phyloP scores from a whole-genome alignment of 1,140 invertebrate genomes.

The Hypothenemus hampei region DNA sequence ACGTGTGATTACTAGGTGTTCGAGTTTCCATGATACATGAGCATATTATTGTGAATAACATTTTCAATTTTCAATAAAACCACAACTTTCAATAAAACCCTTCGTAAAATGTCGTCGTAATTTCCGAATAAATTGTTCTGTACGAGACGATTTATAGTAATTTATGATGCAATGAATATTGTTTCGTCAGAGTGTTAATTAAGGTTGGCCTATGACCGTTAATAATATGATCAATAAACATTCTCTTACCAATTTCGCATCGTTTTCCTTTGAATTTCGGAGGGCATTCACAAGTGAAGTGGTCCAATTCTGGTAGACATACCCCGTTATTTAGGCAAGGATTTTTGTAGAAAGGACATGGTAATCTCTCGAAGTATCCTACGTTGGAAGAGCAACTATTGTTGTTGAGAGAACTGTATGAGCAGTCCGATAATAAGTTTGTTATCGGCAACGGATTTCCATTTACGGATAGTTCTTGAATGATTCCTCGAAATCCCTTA shows the following conservation, averaged over 20 bases:
- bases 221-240: too few species aligned
- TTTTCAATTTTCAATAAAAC: too few species aligned
- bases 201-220: too few species aligned
- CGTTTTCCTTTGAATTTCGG: constrained; percentile 61
- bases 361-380: constrained; percentile 61
- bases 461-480: constrained; percentile 81
- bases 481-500: constrained; percentile 72
- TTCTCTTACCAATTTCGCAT: constrained; percentile 71
- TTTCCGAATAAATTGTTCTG: constrained; percentile 8
- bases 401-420: constrained; percentile 33
- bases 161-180: constrained; percentile 10
- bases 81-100: too few species aligned
- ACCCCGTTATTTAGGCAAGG: constrained; percentile 72
- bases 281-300: constrained; percentile 67
- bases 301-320: constrained; percentile 67
- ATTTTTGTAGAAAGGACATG: constrained; percentile 58
- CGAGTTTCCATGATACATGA: too few species aligned
- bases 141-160: constrained; percentile 4
- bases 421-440: constrained; percentile 40
- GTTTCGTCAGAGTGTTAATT: neutral
- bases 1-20: too few species aligned
- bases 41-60: too few species aligned
- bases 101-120: constrained; percentile 5
- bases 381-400: constrained; percentile 36
- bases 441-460: constrained; percentile 59